Percentiles rank a stretch among this genome's conserved stretches.
phyloP scores from a whole-genome alignment of 2,113 vertebrate species.

The Syngnathoides biaculeatus region DNA sequence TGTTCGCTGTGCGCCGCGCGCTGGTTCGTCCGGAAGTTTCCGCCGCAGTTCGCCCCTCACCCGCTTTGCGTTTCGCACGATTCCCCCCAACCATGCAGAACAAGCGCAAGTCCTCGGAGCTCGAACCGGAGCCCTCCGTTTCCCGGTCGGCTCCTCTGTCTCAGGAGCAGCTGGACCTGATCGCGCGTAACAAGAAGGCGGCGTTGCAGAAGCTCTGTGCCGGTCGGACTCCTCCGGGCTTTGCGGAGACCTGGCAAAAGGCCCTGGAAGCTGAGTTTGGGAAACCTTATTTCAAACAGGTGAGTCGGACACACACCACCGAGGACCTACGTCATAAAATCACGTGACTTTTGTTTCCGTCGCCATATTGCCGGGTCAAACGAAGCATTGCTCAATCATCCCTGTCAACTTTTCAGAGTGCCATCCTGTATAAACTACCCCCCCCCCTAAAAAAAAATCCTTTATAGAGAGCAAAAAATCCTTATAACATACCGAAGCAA shows the following conservation, averaged over 20 bases:
- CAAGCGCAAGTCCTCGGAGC: conserved; percentile 5
- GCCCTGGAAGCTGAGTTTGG: conserved; percentile 5
- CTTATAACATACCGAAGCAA: too few relatives aligned
- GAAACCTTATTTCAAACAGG: conserved; percentile 10
- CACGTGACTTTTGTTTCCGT: neutral
- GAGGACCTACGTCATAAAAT: too few relatives aligned
- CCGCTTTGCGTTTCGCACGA: neutral
- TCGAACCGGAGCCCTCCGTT: neutral
- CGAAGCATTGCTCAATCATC: too few relatives aligned
- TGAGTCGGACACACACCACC: neutral
- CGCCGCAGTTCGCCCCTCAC: neutral
- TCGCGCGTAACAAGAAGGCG: conserved; percentile 3
- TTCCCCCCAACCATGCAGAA: neutral
- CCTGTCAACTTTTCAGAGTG: too few relatives aligned
- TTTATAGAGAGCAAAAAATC: too few relatives aligned
- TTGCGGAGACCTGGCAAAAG: conserved; percentile 5
- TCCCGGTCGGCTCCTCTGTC: neutral
- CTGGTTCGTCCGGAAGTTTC: neutral
- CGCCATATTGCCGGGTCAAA: too few relatives aligned
- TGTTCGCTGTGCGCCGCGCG: neutral
- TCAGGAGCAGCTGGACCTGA: neutral
- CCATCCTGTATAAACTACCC: too few relatives aligned
- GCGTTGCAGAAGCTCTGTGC: neutral
- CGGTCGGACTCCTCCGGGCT: neutral
- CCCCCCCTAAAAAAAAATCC: too few relatives aligned